phyloP scores from a whole-genome alignment of 2,797 vertebrate species.

The Nannoperca australis region DNA sequence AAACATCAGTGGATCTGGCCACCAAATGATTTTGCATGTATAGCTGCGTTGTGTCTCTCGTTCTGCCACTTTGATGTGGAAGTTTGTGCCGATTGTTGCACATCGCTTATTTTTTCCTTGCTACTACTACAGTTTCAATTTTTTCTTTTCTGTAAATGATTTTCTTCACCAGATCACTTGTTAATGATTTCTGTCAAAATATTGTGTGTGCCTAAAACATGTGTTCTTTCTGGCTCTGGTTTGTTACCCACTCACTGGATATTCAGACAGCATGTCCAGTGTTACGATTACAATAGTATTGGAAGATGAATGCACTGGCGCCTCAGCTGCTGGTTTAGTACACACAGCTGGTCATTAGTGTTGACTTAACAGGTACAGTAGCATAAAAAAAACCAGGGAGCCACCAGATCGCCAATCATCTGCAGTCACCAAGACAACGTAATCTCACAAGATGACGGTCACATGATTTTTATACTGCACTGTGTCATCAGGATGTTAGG shows the following conservation, averaged over 20 bases:
- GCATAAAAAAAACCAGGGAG: conserved; percentile 37
- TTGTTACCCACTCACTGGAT: neutral
- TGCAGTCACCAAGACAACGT: conserved; percentile 53
- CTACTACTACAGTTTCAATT: neutral
- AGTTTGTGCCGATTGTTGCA: neutral
- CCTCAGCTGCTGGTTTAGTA: conserved; percentile 58
- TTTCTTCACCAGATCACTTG: neutral
- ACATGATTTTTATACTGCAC: neutral
- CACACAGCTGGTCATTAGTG: conserved; percentile 74
- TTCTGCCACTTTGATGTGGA: neutral
- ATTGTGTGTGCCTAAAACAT: conserved; percentile 34
- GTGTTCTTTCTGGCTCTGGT: conserved; percentile 27
- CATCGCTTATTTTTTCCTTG: neutral
- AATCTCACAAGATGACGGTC: conserved; percentile 20
- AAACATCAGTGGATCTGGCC: neutral
- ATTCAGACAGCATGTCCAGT: neutral
- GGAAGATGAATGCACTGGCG: conserved; percentile 43
- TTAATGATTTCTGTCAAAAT: conserved; percentile 18
- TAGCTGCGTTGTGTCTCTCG: neutral
- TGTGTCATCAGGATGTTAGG: conserved; percentile 7
- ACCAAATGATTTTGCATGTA: neutral
- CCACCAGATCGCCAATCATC: conserved; percentile 37
- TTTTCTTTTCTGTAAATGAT: neutral
- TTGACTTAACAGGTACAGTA: conserved; percentile 58
- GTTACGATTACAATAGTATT: conserved; percentile 11